Base-by-base conservation (phyloP, 1,140 invertebrate genomes). In the Arion vulgaris region DNA sequence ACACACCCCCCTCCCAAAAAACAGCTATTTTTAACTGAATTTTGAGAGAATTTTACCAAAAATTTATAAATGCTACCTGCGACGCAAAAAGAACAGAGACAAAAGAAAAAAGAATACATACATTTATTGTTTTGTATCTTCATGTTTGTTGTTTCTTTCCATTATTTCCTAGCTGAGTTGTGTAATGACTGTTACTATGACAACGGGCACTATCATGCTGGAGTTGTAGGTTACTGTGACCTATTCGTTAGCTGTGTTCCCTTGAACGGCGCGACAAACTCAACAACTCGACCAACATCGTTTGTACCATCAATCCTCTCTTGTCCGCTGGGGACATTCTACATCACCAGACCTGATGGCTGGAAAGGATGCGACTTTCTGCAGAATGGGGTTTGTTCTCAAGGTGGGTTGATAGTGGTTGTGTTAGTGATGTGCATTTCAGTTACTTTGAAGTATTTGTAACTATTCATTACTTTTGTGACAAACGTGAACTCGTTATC, bases 121-220 rank as follows among this genome's bases (percentile, higher is more conserved):
- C n/a, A n/a, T n/a, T n/a, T n/a, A n/a, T n/a, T n/a, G n/a, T n/a
- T n/a, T n/a, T n/a, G n/a, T n/a, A n/a, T n/a, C n/a, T n/a, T n/a
- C n/a, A n/a, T n/a, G n/a, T n/a, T n/a, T n/a, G n/a, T n/a, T n/a
- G n/a, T n/a, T n/a, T n/a, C n/a, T n/a, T n/a, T n/a, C n/a, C n/a
- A n/a, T n/a, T 72, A 41, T 72, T 72, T 11, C 26, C 0, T 45
- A 75, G 73, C 73, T n/a, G 19, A 75, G 2, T 26, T 75, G 1
- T 75, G 73, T 66, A 81, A 85, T 73, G 69, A 83, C 57, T 85
- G 84, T 57, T 66, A 32, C 5, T 77, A 69, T 32, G 32, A 49
- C 38, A 80, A 85, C 39, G 84, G 84, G n/a, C 69, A 81, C 26
- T 82, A 80, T 53, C 49, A 81, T 49, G 81, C 84, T 1, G 69